phyloP scores from a whole-genome alignment of 2,113 vertebrate species.

The Vireo altiloquus region DNA sequence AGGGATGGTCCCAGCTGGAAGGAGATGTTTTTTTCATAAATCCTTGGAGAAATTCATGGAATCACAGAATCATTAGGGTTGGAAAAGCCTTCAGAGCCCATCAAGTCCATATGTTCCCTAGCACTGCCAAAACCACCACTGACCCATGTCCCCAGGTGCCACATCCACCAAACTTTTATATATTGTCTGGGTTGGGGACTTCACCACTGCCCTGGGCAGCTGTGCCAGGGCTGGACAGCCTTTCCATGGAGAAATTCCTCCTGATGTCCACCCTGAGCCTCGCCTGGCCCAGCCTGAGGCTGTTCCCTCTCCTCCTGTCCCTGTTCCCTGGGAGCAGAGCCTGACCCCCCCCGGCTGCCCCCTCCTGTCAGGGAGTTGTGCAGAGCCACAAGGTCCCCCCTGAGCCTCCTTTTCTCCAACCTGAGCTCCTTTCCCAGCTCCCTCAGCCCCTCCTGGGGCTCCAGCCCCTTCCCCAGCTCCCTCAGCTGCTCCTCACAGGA shows the following conservation, averaged over 20 bases:
- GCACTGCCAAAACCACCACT: background rate
- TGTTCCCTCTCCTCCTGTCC: background rate
- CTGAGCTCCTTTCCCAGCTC: background rate
- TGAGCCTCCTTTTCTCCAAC: background rate
- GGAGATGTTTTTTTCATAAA: background rate
- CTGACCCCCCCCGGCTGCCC: background rate
- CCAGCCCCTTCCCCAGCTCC: background rate
- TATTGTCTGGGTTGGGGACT: too few relatives aligned
- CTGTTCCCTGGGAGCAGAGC: background rate
- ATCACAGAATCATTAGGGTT: background rate
- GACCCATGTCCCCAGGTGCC: rapidly evolving
- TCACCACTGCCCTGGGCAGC: background rate
- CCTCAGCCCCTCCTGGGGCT: background rate
- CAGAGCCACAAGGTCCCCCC: background rate
- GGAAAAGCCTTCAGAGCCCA: background rate
- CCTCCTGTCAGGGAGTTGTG: background rate
- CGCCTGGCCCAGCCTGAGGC: background rate
- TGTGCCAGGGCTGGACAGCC: rapidly evolving
- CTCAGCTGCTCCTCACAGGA: background rate
- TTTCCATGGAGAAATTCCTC: rapidly evolving
- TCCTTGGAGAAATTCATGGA: background rate
- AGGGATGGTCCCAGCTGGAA: background rate
- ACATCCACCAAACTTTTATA: too few relatives aligned
- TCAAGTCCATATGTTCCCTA: rapidly evolving
- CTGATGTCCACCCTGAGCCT: rapidly evolving